Evolutionary conservation across 2,113 vertebrate species (phyloP), one percentile per base, ranked within the genome.

Genomic region (Morone chrysops): DNA sequence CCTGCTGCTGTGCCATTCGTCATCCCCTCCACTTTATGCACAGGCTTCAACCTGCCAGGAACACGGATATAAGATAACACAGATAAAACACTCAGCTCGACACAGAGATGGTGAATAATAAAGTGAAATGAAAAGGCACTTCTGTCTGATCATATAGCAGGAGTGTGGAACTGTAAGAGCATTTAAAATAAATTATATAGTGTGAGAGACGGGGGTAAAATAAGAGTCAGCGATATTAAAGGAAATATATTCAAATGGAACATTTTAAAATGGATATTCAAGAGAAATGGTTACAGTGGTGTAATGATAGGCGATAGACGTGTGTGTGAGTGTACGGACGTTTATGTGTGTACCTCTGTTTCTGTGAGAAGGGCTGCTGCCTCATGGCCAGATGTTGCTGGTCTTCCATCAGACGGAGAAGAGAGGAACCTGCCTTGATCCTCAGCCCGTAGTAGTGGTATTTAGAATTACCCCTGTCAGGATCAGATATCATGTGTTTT

Each of bases 341-440:
- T 53, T 47, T 54, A 3, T 48, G 53, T 51, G 41, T 13, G 59
- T 90, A 98, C 97, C 97, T 97, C 91, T 98, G 97, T 91, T 98
- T 98, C 90, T 97, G 97, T 18, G 97, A 97, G 90, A 98, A 98
- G 12, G 97, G 97, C 90, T 98, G 97, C 89, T 98, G 97, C 40
- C 97, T 96, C 97, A 97, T 97, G 83, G 97, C 97, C 91, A 97
- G 94, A 91, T 98, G 97, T 78, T 97, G 97, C 88, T 98, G 97
- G 83, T 98, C 97, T 87, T 98, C 97, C 96, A 98, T 96, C 71
- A 98, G 94, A 61, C 97, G 96, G 50, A 97, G 94, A 45, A 98
- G 94, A 71, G 97, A 96, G 0, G 97, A 98, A 86, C 95, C 97
- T 51, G 96, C 97, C 92, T 98, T 98, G 93, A 98, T 98, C 83